Percentiles rank a stretch among this genome's conserved stretches.
These are phyloP conservation scores for Apis mellifera DNA, from an alignment of 1,140 invertebrate genomes.

Conservation along the genomic window Amel_HAv3.1 CM009932.2:8340001-8340500, in stretches of 20 bases:
- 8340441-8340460: conserved; percentile 67
- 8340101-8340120: conserved; percentile 16
- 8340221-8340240: conserved; percentile 13
- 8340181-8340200: conserved; percentile 45
- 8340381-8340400: conserved; percentile 62
- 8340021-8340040: conserved; percentile 62
- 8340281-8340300: not conserved
- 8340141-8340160: conserved; percentile 75
- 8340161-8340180: conserved; percentile 58
- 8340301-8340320: conserved; percentile 23
- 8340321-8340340: conserved; percentile 63
- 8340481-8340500: conserved; percentile 11
- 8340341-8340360: conserved; percentile 42
- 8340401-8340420: conserved; percentile 57
- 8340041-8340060: conserved; percentile 71
- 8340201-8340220: conserved; percentile 40
- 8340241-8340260: conserved; percentile 17
- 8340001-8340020: conserved; percentile 62
- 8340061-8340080: conserved; percentile 73
- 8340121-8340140: conserved; percentile 65
- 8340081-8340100: conserved; percentile 63
- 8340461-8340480: conserved; percentile 51
- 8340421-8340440: conserved; percentile 73
- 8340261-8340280: not conserved
- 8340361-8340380: conserved; percentile 60